Evolutionary conservation across 37 sponge, comb jelly and placozoan species (phyloP).

Genomic region (Haliclona indistincta): DNA sequence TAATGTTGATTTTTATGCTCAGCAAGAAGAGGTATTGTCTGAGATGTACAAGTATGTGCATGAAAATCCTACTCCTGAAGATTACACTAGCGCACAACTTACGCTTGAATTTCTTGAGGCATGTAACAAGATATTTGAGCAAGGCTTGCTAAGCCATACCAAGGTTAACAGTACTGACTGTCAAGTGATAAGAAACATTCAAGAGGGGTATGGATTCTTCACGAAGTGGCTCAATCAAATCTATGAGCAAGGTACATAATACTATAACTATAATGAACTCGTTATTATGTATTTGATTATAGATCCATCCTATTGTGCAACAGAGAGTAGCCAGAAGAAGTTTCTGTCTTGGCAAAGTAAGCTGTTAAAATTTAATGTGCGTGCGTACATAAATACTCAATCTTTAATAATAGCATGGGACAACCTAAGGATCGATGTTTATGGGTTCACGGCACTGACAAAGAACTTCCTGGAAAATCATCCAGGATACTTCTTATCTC

Average conservation of each 20-base stretch:
- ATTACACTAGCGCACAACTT: not conserved
- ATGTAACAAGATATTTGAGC: slow-evolving; percentile 20
- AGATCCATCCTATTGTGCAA: too few relatives aligned
- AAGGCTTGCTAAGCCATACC: slow-evolving; percentile 11
- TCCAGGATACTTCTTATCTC: slow-evolving; percentile 7
- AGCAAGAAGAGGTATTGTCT: too few relatives aligned
- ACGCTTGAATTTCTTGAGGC: slow-evolving; percentile 15
- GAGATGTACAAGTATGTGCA: not conserved
- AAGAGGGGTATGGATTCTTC: slow-evolving; percentile 9
- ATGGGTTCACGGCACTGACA: slow-evolving; percentile 1
- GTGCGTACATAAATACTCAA: too few relatives aligned
- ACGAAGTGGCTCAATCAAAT: too few relatives aligned
- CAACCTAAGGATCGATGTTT: too few relatives aligned
- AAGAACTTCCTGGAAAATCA: not conserved
- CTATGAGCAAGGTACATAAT: too few relatives aligned
- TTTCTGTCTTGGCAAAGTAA: slow-evolving; percentile 34
- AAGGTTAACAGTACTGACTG: not conserved
- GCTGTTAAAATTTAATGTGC: too few relatives aligned
- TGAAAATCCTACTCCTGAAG: not conserved
- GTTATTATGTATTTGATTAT: too few relatives aligned
- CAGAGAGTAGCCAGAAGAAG: not conserved
- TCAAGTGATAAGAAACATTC: slow-evolving; percentile 10
- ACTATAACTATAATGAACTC: too few relatives aligned
- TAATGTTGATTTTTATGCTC: too few relatives aligned
- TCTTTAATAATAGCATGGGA: too few relatives aligned